These are phyloP conservation scores for Muscidifurax raptorellus DNA, from an alignment of 1,140 invertebrate genomes.

Conservation along the genomic window DNA sequence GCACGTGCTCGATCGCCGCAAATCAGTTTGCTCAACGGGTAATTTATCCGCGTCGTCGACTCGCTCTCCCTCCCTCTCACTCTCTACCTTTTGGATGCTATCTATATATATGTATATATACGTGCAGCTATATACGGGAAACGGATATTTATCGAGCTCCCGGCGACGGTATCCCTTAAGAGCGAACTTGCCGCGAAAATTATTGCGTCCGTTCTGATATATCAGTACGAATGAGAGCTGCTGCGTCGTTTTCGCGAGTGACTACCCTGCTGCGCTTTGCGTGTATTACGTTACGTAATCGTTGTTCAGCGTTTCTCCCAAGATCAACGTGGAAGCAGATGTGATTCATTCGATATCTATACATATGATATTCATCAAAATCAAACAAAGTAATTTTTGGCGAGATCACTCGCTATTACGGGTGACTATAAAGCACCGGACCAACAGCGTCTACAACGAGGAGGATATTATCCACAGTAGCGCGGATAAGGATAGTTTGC, in stretches of 20 bases:
- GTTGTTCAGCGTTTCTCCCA: constrained; percentile 30
- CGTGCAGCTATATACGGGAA: neutral
- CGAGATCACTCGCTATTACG: too few species aligned
- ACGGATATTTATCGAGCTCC: constrained; percentile 47
- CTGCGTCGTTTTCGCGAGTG: constrained; percentile 7
- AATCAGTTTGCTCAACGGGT: constrained; percentile 43
- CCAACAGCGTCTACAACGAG: too few species aligned
- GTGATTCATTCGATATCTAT: too few species aligned
- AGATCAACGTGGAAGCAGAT: too few species aligned
- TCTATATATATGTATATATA: neutral
- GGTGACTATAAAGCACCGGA: too few species aligned
- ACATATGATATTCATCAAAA: too few species aligned
- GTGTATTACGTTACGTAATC: constrained; percentile 1
- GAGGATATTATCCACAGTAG: too few species aligned
- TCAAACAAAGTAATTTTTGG: too few species aligned
- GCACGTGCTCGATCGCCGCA: constrained; percentile 33
- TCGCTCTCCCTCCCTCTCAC: neutral
- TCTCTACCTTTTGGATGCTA: too few species aligned
- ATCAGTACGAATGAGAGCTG: constrained; percentile 41
- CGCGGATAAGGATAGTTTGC: too few species aligned
- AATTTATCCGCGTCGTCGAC: constrained; percentile 37
- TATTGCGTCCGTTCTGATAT: constrained; percentile 38
- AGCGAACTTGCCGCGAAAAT: constrained; percentile 38
- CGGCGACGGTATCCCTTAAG: constrained; percentile 6
- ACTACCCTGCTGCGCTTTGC: neutral